phyloP scores from a whole-genome alignment of 2,113 vertebrate genomes.

The Sapayoa aenigma region DNA sequence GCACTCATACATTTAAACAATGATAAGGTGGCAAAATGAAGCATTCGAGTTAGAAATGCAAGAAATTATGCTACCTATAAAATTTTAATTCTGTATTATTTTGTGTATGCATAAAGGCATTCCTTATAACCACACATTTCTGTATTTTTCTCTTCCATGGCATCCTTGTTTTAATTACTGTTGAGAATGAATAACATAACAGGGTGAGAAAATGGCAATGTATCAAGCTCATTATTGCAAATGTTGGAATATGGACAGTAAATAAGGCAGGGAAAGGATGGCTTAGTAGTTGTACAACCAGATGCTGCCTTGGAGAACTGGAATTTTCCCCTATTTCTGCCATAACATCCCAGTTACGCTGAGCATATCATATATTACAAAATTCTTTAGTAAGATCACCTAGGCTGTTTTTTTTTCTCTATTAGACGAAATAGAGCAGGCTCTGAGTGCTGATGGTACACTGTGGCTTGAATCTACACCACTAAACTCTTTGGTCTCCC shows the following conservation, averaged over 20 bases:
- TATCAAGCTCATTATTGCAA: constrained; percentile 18
- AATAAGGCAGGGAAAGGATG: background rate
- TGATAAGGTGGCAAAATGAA: background rate
- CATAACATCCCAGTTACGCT: background rate
- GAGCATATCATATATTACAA: background rate
- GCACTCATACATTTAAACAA: background rate
- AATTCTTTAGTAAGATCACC: background rate
- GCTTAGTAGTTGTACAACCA: background rate
- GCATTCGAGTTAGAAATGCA: background rate
- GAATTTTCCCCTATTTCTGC: background rate
- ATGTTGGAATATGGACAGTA: background rate
- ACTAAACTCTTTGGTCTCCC: background rate
- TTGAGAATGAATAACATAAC: constrained; percentile 3
- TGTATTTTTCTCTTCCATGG: constrained; percentile 28
- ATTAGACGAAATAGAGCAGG: background rate
- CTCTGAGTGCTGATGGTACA: background rate
- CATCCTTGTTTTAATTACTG: constrained; percentile 47
- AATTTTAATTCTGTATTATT: constrained; percentile 41
- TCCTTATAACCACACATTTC: constrained; percentile 2
- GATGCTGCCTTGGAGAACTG: background rate
- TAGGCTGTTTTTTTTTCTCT: background rate
- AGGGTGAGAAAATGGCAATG: constrained; percentile 13
- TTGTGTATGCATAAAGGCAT: constrained; percentile 10
- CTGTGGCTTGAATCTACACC: background rate
- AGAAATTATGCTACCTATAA: constrained; percentile 31